Percentiles rank a stretch among this genome's conserved stretches.
phyloP scores from a whole-genome alignment of 2,888 invertebrate species.

The Tenthredo distinguenda region DNA sequence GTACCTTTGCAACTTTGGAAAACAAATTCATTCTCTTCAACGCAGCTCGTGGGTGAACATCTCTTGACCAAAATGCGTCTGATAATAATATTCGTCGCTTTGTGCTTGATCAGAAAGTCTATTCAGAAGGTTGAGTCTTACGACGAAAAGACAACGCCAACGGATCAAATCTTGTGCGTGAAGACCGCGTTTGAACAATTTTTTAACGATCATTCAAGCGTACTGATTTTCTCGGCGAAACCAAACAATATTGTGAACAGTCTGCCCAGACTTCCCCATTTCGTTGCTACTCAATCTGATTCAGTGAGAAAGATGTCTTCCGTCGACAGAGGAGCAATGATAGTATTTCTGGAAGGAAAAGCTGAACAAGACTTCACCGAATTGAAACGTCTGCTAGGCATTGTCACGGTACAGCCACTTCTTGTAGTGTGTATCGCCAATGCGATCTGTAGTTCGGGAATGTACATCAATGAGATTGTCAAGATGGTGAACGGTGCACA shows the following conservation, averaged over 20 bases:
- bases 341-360: conserved; percentile 39
- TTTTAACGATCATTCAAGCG: background rate
- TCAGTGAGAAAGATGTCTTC: background rate
- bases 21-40: background rate
- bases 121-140: conserved; percentile 1
- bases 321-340: background rate
- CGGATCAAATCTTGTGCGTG: background rate
- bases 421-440: conserved; percentile 13
- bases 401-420: background rate
- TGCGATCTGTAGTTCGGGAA: conserved; percentile 13
- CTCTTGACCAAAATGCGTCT: background rate
- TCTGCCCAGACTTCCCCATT: background rate
- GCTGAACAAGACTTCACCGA: background rate
- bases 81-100: background rate
- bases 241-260: background rate
- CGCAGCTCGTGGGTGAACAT: background rate
- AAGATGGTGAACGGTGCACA: background rate
- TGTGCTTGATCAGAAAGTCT: conserved; percentile 21
- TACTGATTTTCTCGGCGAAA: background rate
- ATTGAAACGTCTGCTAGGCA: background rate
- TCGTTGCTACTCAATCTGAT: background rate
- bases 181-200: background rate
- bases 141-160: background rate
- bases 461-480: conserved; percentile 7
- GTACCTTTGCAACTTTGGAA: background rate